Percentiles rank a stretch among this genome's conserved stretches.
phyloP scores from a whole-genome alignment of 2,113 vertebrate genomes.

The Sylvilagus bachmani region DNA sequence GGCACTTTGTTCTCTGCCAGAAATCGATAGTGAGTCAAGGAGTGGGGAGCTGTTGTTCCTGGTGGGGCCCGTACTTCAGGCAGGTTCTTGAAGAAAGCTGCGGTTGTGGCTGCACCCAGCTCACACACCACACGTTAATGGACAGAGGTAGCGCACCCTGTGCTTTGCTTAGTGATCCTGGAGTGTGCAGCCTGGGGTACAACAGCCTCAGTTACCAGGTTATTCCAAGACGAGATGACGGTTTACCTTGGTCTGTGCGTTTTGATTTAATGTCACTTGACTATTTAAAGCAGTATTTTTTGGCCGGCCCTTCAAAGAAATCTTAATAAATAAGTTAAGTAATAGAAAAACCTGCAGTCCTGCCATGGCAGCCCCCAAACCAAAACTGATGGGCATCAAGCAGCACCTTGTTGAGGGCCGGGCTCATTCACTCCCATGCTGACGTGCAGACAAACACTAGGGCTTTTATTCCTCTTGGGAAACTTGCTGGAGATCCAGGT shows the following conservation, averaged over 20 bases:
- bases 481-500: not conserved
- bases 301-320: not conserved
- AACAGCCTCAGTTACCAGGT: not conserved
- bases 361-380: not conserved
- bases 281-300: conserved; percentile 5
- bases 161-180: not conserved
- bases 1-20: not conserved
- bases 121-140: not conserved
- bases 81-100: conserved; percentile 16
- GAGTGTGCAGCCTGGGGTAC: not conserved
- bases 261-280: conserved; percentile 44
- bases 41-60: not conserved
- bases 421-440: not conserved
- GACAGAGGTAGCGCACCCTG: not conserved
- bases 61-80: not conserved
- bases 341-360: no score
- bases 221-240: not conserved
- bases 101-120: not conserved
- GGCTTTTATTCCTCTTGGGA: not conserved
- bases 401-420: not conserved
- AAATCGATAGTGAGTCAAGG: not conserved
- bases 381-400: not conserved
- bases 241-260: not conserved
- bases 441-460: not conserved
- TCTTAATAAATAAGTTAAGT: no score